Base-by-base conservation (phyloP, 2,888 invertebrate species). In the Eretmocerus hayati region DNA sequence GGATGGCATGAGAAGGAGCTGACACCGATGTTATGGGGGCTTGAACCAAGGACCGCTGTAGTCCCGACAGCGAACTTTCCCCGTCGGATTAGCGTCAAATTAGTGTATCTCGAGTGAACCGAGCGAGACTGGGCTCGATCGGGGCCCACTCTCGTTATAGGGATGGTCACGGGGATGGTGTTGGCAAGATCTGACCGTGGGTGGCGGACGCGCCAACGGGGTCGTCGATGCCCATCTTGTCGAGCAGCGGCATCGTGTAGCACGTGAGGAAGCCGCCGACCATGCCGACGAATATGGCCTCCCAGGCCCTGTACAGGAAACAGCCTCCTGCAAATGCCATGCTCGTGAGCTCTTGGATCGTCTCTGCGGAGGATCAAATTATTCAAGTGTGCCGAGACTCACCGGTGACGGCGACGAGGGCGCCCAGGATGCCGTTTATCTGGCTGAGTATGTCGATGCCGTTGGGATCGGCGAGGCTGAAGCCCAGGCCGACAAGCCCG, bases 131-230 rank as follows among this genome's bases (percentile, higher is more conserved):
- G n/a, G n/a, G n/a, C n/a, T n/a, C n/a, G n/a, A n/a, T n/a, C n/a
- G n/a, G n/a, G n/a, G n/a, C n/a, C n/a, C n/a, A n/a, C n/a, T n/a
- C n/a, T n/a, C n/a, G n/a, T n/a, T n/a, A n/a, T n/a, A n/a, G n/a
- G n/a, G n/a, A n/a, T n/a, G n/a, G n/a, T n/a, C n/a, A n/a, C n/a
- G n/a, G n/a, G n/a, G n/a, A n/a, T n/a, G n/a, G n/a, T n/a, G n/a
- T n/a, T n/a, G n/a, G n/a, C n/a, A n/a, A n/a, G n/a, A n/a, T n/a
- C n/a, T n/a, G n/a, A 57, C 91, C 92, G 64, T 93, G 92, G 2
- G 92, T 92, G 0, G 92, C 81, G 13, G 89, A 84, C 0, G 94
- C 94, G 0, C 92, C 91, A 0, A 94, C 94, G 0, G 94, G 94
- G 69, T 90, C 90, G 63, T 94, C 94, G 1, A 94, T 81, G 9